A percentile compares a stretch with the other conserved stretches of the same genome.
phyloP scores from a whole-genome alignment of 1,140 invertebrate species.

The Drosophila eugracilis region DNA sequence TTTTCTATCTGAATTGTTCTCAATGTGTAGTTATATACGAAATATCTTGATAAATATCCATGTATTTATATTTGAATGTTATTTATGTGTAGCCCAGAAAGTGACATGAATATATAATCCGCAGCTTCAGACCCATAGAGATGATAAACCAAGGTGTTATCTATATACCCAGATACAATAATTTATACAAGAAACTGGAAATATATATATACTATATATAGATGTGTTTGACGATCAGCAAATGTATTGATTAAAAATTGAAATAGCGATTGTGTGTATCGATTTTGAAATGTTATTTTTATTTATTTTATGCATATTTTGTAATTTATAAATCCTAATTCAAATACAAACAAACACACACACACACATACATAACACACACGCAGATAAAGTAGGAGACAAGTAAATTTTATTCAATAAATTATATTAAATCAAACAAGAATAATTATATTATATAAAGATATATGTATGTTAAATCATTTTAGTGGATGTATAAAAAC shows the following conservation, averaged over 20 bases:
- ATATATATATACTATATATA: constrained; percentile 44
- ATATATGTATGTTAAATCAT: constrained; percentile 81
- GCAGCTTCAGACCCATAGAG: constrained; percentile 31
- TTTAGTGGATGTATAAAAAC: constrained; percentile 78
- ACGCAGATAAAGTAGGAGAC: constrained; percentile 40
- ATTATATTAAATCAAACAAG: constrained; percentile 65
- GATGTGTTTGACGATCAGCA: constrained; percentile 36
- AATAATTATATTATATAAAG: constrained; percentile 64
- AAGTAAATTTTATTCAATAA: constrained; percentile 63
- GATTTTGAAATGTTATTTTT: constrained; percentile 43
- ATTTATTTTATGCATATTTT: constrained; percentile 56
- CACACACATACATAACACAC: constrained; percentile 43
- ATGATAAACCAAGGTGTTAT: constrained; percentile 37
- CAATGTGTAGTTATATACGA: constrained; percentile 72
- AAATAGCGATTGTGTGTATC: constrained; percentile 55
- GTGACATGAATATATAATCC: constrained; percentile 39
- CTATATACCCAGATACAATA: constrained; percentile 34
- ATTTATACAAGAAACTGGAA: constrained; percentile 60
- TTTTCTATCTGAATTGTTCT: constrained; percentile 69
- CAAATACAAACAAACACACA: constrained; percentile 48
- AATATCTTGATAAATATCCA: constrained; percentile 63
- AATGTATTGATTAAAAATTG: constrained; percentile 36
- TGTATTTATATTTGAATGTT: constrained; percentile 52
- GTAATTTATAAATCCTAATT: constrained; percentile 40
- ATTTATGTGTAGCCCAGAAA: constrained; percentile 51